A percentile compares a stretch with the other conserved stretches of the same genome.
These are phyloP conservation scores for Marasmarcha lunaedactyla DNA, from an alignment of 2,888 invertebrate species.

Conservation along the genomic window DNA sequence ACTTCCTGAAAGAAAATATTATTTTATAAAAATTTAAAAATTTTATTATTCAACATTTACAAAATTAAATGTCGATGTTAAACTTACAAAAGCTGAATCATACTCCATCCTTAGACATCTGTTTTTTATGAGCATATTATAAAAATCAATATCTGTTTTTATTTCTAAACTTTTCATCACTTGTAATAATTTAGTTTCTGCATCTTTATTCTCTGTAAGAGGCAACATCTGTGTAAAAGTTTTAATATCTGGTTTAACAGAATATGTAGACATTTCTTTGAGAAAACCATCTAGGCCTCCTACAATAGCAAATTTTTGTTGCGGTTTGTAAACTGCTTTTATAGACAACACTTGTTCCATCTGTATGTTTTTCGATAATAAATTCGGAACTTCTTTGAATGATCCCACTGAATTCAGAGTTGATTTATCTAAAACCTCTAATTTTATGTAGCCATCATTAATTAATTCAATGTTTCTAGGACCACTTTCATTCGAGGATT, in stretches of 20 bases:
- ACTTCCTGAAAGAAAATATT: slow-evolving; percentile 61
- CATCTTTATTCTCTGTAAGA: slow-evolving; percentile 74
- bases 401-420: not conserved
- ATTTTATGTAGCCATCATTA: too few relatives aligned
- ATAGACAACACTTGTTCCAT: slow-evolving; percentile 73
- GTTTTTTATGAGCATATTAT: slow-evolving; percentile 87
- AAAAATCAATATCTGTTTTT: slow-evolving; percentile 83
- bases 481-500: slow-evolving; percentile 11
- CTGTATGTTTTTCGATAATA: slow-evolving; percentile 71
- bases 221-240: slow-evolving; percentile 83
- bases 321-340: slow-evolving; percentile 66
- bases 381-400: slow-evolving; percentile 68
- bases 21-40: too few relatives aligned
- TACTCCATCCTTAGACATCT: slow-evolving; percentile 78
- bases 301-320: slow-evolving; percentile 79
- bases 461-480: slow-evolving; percentile 16
- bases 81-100: slow-evolving; percentile 76
- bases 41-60: not conserved
- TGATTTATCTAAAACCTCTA: not conserved
- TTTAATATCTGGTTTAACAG: slow-evolving; percentile 80
- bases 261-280: slow-evolving; percentile 75
- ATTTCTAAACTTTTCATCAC: slow-evolving; percentile 71
- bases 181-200: slow-evolving; percentile 77
- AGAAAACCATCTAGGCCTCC: slow-evolving; percentile 86
- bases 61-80: not conserved